Evolutionary conservation across 2,888 invertebrate species (phyloP).

Genomic region (Strigamia transsilvanica): DNA sequence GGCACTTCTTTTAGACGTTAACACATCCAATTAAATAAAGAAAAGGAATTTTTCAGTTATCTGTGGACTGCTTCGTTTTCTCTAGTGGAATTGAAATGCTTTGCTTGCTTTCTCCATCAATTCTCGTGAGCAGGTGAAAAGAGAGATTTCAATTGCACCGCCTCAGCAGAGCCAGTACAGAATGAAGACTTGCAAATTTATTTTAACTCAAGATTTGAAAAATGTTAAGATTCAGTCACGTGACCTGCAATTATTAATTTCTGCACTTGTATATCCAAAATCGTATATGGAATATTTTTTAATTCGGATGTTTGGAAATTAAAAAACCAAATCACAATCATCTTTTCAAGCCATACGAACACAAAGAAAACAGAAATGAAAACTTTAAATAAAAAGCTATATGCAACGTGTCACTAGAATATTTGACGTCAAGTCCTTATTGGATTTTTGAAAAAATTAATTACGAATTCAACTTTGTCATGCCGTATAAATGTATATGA

Average conservation of each 20-base stretch:
- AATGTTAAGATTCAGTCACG: slow-evolving; percentile 33
- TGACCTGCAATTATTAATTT: slow-evolving; percentile 37
- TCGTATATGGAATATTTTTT: not conserved
- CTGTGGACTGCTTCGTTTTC: slow-evolving; percentile 41
- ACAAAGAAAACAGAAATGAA: not conserved
- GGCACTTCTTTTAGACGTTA: slow-evolving; percentile 34
- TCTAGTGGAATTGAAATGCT: slow-evolving; percentile 39
- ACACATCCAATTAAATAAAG: slow-evolving; percentile 33
- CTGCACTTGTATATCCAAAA: not conserved
- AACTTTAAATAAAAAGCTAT: not conserved
- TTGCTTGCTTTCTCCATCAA: slow-evolving; percentile 42
- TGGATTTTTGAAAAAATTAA: slow-evolving; percentile 37
- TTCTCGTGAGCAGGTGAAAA: slow-evolving; percentile 42
- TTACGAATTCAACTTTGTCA: slow-evolving; percentile 17
- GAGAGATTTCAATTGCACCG: slow-evolving; percentile 42
- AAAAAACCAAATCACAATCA: slow-evolving; percentile 4
- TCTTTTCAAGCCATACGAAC: not conserved
- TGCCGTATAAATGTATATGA: not conserved
- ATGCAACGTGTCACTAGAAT: not conserved
- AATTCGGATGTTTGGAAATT: not conserved
- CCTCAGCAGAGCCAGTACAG: slow-evolving; percentile 25
- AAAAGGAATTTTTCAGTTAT: slow-evolving; percentile 40
- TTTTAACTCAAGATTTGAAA: slow-evolving; percentile 35
- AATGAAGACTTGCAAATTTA: slow-evolving; percentile 36
- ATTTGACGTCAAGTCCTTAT: slow-evolving; percentile 17